Evolutionary conservation across 2,113 vertebrate species (phyloP), one percentile per base, ranked within the genome.

Genomic region (Plecturocebus donacophilus): DNA sequence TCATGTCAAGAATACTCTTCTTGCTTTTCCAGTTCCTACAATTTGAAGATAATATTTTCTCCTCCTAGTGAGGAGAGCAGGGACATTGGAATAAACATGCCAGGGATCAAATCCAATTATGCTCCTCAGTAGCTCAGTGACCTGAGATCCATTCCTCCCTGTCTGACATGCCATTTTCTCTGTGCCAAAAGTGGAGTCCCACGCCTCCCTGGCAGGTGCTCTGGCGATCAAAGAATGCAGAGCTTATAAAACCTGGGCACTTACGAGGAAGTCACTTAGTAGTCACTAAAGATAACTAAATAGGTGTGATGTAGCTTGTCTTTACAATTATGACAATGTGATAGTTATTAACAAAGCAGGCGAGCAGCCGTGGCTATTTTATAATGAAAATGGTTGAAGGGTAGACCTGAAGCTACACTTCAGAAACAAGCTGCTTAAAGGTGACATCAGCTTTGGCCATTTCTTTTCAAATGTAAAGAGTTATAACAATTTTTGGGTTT

Each of bases 231-330:
- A 38, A n/a, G 45, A 14, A 27, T 7, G 6, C 20, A 9, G 17
- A 20, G 45, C 8, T 68, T 12, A 5, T 20, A 9, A 23, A 0
- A 13, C 6, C 64, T 38, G 1, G n/a, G 2, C 21, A 11, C 27
- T 4, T 0, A 3, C 2, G 1, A 56, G n/a, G 11, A 6, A 21
- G 20, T 25, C 16, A 16, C 2, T 27, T 27, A 14, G 8, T 0
- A 19, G 23, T 56, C 21, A 70, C 20, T 85, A 10, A 58, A 21
- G 16, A 54, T 32, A 42, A 66, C 66, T n/a, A 23, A 45, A 16
- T 19, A 11, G n/a, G 9, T 5, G 32, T 42, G 30, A n/a, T 3
- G 5, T 13, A 13, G 30, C 35, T 84, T 27, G 3, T 32, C 8
- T 70, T 47, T 71, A 47, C 77, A 71, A 75, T n/a, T 4, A 38